Evolutionary conservation across 30 jellyfish, hydroid and myxozoan genomes (phyloP).

Genomic region (Aurelia sp.): DNA sequence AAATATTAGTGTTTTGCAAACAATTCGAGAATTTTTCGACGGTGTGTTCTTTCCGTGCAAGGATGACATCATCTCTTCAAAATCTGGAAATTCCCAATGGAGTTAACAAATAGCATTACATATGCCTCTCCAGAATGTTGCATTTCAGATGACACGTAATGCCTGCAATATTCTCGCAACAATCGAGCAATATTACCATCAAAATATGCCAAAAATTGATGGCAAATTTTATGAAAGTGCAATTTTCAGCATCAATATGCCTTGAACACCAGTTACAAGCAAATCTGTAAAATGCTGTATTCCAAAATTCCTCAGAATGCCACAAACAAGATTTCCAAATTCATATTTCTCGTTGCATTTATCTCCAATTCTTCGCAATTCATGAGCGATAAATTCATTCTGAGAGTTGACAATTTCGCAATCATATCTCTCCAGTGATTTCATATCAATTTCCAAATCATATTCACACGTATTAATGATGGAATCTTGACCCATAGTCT

Average conservation of each 20-base stretch:
- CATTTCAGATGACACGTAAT: no score
- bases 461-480: constrained; percentile 27
- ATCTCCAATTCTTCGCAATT: constrained; percentile 7
- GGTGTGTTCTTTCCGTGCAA: no score
- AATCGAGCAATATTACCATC: no score
- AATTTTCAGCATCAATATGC: constrained; percentile 8
- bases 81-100: no score
- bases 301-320: constrained; percentile 15
- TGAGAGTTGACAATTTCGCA: constrained; percentile 22
- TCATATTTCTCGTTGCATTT: background rate
- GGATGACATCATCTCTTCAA: no score
- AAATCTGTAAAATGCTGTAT: background rate
- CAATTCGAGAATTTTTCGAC: no score
- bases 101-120: background rate
- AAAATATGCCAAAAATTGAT: no score
- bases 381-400: constrained; percentile 6
- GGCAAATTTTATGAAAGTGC: background rate
- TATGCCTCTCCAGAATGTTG: no score
- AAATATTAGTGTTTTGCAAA: no score
- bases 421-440: background rate
- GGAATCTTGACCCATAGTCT: constrained; percentile 31
- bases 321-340: background rate
- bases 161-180: no score
- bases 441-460: constrained; percentile 6
- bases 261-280: constrained; percentile 35